Conservation (phyloP, 2,797 vertebrate genomes). For the Carcharodon carcharias region DNA sequence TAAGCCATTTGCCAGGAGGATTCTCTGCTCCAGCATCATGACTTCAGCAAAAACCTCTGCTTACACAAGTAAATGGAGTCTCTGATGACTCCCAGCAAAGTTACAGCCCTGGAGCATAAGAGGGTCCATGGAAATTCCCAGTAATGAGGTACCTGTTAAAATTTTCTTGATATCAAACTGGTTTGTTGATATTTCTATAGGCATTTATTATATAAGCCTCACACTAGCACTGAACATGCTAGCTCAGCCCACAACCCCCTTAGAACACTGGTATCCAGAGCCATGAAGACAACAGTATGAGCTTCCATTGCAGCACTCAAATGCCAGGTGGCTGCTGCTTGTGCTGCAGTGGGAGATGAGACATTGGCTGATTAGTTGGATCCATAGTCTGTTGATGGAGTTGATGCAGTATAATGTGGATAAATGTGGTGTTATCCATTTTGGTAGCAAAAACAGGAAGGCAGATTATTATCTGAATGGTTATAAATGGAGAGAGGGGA, state of each 20-base stretch:
- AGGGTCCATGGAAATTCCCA: neutral
- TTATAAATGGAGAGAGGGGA: too few relatives aligned
- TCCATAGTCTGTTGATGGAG: neutral
- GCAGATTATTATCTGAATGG: too few relatives aligned
- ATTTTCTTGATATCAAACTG: neutral
- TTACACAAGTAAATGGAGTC: neutral
- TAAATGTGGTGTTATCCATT: too few relatives aligned
- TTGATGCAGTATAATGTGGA: too few relatives aligned
- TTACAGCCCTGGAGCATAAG: neutral
- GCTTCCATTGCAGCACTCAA: neutral
- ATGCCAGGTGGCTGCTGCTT: neutral
- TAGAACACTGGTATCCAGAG: neutral
- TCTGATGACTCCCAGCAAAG: neutral
- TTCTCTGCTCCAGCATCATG: neutral
- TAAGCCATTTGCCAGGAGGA: neutral
- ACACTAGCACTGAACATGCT: neutral
- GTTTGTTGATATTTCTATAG: neutral
- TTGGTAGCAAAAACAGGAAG: too few relatives aligned
- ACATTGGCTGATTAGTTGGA: neutral
- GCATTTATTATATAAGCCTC: slow-evolving; percentile 13
- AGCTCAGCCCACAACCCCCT: neutral
- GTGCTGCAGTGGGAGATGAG: neutral
- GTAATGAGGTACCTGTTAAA: neutral
- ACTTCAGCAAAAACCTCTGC: neutral
- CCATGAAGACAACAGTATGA: neutral